Percentiles rank a stretch among this genome's conserved stretches.
Evolutionary conservation across 2,888 invertebrate genomes (phyloP).

Genomic region (Lepidochrysops patricia): DNA sequence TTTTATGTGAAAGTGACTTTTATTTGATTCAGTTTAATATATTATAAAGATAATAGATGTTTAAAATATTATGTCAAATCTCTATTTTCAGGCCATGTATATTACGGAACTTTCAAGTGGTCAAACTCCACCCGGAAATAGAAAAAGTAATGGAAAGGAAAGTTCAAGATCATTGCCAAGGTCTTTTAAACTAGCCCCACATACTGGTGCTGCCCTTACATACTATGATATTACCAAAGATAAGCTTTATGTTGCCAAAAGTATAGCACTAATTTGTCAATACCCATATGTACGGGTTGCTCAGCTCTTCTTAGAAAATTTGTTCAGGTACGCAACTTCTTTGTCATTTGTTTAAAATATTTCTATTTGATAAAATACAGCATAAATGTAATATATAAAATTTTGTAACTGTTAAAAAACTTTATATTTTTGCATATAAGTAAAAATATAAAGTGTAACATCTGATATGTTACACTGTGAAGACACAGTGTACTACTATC

Average conservation of each 20-base stretch:
- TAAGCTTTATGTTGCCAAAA: constrained; percentile 95
- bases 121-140: constrained; percentile 77
- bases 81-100: constrained; percentile 83
- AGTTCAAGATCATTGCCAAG: constrained; percentile 90
- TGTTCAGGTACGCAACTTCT: constrained; percentile 80
- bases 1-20: too few species aligned
- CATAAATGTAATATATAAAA: too few species aligned
- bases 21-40: too few species aligned
- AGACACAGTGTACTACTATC: too few species aligned
- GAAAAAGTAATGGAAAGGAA: constrained; percentile 75
- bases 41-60: too few species aligned
- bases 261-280: constrained; percentile 93
- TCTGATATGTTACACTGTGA: too few species aligned
- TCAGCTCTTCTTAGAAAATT: constrained; percentile 88
- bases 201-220: constrained; percentile 84
- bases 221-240: constrained; percentile 96
- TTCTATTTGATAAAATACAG: too few species aligned
- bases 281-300: constrained; percentile 92
- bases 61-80: not conserved
- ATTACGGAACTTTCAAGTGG: constrained; percentile 91
- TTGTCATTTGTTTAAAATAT: too few species aligned
- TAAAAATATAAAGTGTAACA: too few species aligned
- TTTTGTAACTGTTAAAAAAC: too few species aligned
- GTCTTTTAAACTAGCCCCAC: constrained; percentile 89
- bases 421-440: too few species aligned